A percentile compares a stretch with the other conserved stretches of the same genome.
These are phyloP conservation scores for Catocala nupta DNA, from an alignment of 2,888 invertebrate species.

Conservation along the genomic window DNA sequence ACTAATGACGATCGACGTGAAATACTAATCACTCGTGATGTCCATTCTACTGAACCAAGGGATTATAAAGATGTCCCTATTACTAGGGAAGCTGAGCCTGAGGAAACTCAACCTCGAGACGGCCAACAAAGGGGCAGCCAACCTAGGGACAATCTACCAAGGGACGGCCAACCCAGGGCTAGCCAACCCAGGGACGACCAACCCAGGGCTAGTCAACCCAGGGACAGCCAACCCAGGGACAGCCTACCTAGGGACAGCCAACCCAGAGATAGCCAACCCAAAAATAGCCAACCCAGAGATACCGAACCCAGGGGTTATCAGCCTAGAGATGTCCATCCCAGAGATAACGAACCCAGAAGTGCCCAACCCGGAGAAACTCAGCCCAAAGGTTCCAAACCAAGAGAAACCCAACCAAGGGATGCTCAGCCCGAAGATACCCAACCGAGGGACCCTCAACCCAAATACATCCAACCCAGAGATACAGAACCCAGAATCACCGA, in stretches of 20 bases:
- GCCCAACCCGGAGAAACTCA: too few species aligned
- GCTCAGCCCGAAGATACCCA: constrained; percentile 7
- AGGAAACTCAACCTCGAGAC: constrained; percentile 3
- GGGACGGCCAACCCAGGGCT: constrained; percentile 21
- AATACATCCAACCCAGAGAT: constrained; percentile 7
- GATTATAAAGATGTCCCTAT: constrained; percentile 57
- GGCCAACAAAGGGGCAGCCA: not conserved
- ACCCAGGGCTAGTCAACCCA: constrained; percentile 11
- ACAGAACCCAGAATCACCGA: constrained; percentile 51
- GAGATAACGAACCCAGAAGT: constrained; percentile 28
- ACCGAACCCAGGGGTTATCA: constrained; percentile 10
- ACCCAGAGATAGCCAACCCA: constrained; percentile 6
- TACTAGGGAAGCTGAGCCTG: constrained; percentile 15
- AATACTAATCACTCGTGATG: constrained; percentile 37
- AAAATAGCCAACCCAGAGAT: constrained; percentile 31
- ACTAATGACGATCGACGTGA: constrained; percentile 50
- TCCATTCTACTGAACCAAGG: constrained; percentile 40
- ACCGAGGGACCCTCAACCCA: constrained; percentile 7
- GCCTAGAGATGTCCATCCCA: constrained; percentile 7
- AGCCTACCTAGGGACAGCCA: constrained; percentile 8
- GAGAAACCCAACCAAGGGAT: not conserved
- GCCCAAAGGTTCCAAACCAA: too few species aligned
- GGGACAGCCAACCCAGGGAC: constrained; percentile 31
- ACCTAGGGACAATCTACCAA: constrained; percentile 23
- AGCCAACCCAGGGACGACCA: not conserved